Evolutionary conservation across 2,113 vertebrate genomes (phyloP), one percentile per base, ranked within the genome.

Genomic region (Clarias magur): DNA sequence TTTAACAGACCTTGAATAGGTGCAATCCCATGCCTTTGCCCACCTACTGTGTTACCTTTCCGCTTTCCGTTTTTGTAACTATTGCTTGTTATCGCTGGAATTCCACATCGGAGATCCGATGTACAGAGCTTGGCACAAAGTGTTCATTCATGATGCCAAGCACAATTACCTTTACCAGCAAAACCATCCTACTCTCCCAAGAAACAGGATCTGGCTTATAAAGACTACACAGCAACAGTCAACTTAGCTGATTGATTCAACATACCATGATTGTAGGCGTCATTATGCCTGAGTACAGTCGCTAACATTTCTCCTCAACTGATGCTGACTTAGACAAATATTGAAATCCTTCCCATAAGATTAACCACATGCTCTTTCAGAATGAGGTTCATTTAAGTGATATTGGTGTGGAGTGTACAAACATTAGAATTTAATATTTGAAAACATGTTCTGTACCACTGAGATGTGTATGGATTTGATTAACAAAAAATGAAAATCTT

Each of bases 161-260:
- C 85, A 89, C 91, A 93, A 91, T 93, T 82, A 88, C 80, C 87
- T 62, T 68, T 86, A 48, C 86, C 88, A 80, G 85, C 87, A 91
- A 90, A 92, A 89, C 91, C 59, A 73, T 91, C 89, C 91, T 89
- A 88, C 70, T 89, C 88, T 92, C 90, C 86, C 79, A 87, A 82
- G 88, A 87, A 78, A 80, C 88, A 86, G 76, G 80, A 60, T 68
- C 90, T 88, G 89, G 87, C 70, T 83, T 80, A 76, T 59, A 85
- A 56, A 87, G 80, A 87, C 83, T 82, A 83, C 48, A 56, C 72
- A 63, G 88, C n/a, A 82, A 80, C 73, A 87, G 56, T 87, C 84
- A 92, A 72, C 56, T 89, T 67, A 82, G 85, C 76, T 80, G 79
- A 84, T 79, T 78, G 81, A 90, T 88, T 83, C 70, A 85, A 87